These are phyloP conservation scores for cattle (Bos taurus) DNA, from an alignment of 2,113 vertebrate species.

Conservation along the genomic window ARS-UCD2.0 NC_037346.1:7331001-7331500, in stretches of 20 bases:
- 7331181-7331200: neutral
- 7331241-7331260: neutral
- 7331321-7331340: neutral
- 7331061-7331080: constrained; percentile 14
- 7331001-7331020: neutral
- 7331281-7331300: neutral
- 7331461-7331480: neutral
- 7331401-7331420: neutral
- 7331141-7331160: neutral
- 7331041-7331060: neutral
- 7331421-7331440: neutral
- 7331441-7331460: neutral
- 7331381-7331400: neutral
- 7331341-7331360: neutral
- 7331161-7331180: neutral
- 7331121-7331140: neutral
- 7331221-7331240: neutral
- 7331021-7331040: neutral
- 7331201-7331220: neutral
- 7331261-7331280: neutral
- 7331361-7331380: neutral
- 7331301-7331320: neutral
- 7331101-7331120: neutral
- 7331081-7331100: neutral
- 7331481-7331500: neutral